Evolutionary conservation across 2,113 vertebrate genomes (phyloP).

Genomic region (Microtus montanus): DNA sequence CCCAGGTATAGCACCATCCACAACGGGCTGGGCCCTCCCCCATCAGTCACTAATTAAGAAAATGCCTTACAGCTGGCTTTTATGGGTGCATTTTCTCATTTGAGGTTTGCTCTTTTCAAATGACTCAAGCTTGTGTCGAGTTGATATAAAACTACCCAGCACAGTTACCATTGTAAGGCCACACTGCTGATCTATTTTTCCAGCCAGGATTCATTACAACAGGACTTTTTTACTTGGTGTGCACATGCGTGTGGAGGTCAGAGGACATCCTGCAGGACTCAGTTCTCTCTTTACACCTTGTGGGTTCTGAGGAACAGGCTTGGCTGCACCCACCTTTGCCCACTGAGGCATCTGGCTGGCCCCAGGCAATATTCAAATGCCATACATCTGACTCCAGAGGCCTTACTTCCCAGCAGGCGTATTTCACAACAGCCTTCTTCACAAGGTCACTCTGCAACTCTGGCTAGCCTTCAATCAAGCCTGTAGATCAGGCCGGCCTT

Average conservation of each 20-base stretch:
- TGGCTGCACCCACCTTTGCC: not conserved
- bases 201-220: not conserved
- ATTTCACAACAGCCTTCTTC: not conserved
- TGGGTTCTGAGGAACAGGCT: not conserved
- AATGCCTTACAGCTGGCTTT: not conserved
- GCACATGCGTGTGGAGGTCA: not conserved
- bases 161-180: not conserved
- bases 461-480: not conserved
- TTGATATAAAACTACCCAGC: not conserved
- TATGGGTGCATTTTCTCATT: not conserved
- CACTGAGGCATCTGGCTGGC: not conserved
- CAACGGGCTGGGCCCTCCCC: not conserved
- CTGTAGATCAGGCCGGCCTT: not conserved
- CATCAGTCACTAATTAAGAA: not conserved
- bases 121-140: not conserved
- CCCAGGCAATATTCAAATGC: not conserved
- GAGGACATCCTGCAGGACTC: not conserved
- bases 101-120: not conserved
- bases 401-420: not conserved
- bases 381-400: not conserved
- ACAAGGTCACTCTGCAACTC: not conserved
- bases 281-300: not conserved
- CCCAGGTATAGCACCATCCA: not conserved
- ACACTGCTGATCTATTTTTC: not conserved
- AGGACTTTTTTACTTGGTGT: not conserved